Evolutionary conservation across 2,797 vertebrate genomes (phyloP).

Genomic region (Coregonus suidteri): DNA sequence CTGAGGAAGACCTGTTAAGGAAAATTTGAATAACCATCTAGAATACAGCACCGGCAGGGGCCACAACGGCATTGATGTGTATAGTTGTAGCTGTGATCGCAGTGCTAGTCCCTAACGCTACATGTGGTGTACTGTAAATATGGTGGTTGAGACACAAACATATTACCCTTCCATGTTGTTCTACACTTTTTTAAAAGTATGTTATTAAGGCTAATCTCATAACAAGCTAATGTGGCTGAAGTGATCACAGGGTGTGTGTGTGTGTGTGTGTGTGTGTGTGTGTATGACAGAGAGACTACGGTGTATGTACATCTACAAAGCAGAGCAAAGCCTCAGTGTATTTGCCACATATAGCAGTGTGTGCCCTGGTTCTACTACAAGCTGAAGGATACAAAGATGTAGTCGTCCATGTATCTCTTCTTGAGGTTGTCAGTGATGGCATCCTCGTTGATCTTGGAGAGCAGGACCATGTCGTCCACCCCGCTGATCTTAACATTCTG

Average conservation of each 20-base stretch:
- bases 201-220: constrained; percentile 16
- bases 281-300: background rate
- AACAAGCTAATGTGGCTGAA: background rate
- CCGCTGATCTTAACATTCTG: constrained; percentile 85
- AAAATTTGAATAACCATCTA: constrained; percentile 1
- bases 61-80: background rate
- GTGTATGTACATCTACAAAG: too few species aligned
- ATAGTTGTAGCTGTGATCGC: background rate
- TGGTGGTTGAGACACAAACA: constrained; percentile 9
- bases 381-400: constrained; percentile 77
- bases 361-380: too few species aligned
- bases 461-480: constrained; percentile 86
- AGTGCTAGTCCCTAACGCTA: background rate
- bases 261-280: constrained; percentile 16
- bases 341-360: background rate
- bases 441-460: constrained; percentile 83
- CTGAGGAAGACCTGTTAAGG: constrained; percentile 62
- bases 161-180: background rate
- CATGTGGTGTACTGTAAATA: background rate
- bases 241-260: background rate
- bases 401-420: constrained; percentile 85
- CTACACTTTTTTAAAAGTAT: background rate
- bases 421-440: constrained; percentile 86
- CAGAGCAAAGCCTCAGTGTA: background rate
- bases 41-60: background rate